phyloP scores from a whole-genome alignment of 2,888 invertebrate species.

The Imbricaverruca yamaguchii region DNA sequence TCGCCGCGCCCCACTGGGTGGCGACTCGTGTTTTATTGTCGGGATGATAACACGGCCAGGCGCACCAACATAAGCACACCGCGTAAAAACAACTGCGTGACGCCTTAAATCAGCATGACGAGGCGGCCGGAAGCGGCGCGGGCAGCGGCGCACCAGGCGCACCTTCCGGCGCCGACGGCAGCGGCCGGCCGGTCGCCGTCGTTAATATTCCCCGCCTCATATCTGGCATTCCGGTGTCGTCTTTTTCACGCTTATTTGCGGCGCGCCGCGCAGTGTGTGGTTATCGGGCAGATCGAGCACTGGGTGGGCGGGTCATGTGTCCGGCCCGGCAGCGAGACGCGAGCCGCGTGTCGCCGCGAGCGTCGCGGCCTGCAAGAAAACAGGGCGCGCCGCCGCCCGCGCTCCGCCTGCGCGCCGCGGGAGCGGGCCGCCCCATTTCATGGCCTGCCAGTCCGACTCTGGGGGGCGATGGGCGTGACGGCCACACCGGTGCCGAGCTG shows the following conservation, averaged over 20 bases:
- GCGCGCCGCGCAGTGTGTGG: background rate
- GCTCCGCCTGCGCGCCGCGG: background rate
- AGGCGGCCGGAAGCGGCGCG: background rate
- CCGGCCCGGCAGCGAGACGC: background rate
- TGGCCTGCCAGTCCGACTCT: background rate
- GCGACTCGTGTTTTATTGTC: no score
- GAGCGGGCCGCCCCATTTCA: background rate
- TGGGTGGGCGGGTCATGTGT: background rate
- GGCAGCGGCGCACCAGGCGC: conserved; percentile 1
- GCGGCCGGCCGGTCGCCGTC: background rate
- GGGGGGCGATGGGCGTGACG: background rate
- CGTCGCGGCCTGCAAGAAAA: conserved; percentile 3
- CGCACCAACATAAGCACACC: no score
- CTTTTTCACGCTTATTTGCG: conserved; percentile 18
- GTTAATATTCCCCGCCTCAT: conserved; percentile 8
- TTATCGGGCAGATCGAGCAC: background rate
- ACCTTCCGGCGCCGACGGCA: background rate
- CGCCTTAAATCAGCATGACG: conserved; percentile 18
- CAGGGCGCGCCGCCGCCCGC: background rate
- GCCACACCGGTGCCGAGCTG: background rate
- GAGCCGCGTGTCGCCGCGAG: background rate
- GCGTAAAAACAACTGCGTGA: background rate
- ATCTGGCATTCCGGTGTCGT: conserved; percentile 17
- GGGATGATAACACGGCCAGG: no score
- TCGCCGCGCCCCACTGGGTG: no score